Evolutionary conservation across 2,888 invertebrate species (phyloP).

Genomic region (Scaeva pyrastri): DNA sequence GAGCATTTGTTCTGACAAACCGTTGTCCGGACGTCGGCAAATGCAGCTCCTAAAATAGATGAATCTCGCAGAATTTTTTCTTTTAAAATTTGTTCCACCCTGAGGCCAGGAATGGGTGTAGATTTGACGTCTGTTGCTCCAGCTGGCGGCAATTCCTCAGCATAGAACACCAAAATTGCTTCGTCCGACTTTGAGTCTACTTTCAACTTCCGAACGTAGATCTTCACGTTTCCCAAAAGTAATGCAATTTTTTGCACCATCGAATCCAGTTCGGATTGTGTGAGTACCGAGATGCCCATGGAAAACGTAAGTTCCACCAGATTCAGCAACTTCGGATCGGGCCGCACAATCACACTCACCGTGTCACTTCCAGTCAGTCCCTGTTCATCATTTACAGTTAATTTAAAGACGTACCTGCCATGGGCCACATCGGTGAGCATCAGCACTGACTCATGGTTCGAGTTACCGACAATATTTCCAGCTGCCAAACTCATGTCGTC

Average conservation of each 20-base stretch:
- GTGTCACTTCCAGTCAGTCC: conserved; percentile 92
- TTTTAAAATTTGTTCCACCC: conserved; percentile 88
- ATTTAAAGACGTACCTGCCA: conserved; percentile 94
- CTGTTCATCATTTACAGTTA: conserved; percentile 96
- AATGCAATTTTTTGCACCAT: conserved; percentile 91
- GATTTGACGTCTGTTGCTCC: conserved; percentile 79
- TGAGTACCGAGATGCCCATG: conserved; percentile 88
- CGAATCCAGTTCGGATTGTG: conserved; percentile 87
- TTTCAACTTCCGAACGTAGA: conserved; percentile 86
- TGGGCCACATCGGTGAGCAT: conserved; percentile 93
- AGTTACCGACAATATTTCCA: conserved; percentile 91
- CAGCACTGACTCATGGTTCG: conserved; percentile 91
- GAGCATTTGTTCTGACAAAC: conserved; percentile 97
- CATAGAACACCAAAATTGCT: conserved; percentile 89
- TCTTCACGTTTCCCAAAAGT: conserved; percentile 89
- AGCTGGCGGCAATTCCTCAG: conserved; percentile 83
- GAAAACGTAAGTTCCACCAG: conserved; percentile 93
- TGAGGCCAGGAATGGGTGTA: conserved; percentile 85
- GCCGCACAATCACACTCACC: conserved; percentile 92
- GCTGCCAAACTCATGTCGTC: conserved; percentile 91
- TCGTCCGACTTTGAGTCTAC: conserved; percentile 87
- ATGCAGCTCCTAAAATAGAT: conserved; percentile 88
- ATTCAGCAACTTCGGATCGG: conserved; percentile 90
- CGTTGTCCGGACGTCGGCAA: conserved; percentile 91
- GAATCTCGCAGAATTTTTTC: conserved; percentile 89